These are phyloP conservation scores for Pangasius macronema DNA, from an alignment of 2,797 vertebrate genomes.

Conservation along the genomic window DNA sequence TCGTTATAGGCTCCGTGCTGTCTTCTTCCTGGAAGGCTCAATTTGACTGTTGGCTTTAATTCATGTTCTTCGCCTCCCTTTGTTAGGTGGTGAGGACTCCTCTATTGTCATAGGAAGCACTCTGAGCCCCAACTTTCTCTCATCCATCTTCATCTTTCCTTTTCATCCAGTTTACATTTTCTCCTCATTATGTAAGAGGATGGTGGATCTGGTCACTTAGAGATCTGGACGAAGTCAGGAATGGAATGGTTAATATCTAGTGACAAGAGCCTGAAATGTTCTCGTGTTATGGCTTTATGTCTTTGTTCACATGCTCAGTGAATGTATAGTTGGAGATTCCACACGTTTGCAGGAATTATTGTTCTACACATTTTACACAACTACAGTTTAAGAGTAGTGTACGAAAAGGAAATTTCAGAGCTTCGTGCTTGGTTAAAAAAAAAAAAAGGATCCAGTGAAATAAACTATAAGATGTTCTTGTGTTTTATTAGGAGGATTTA, in stretches of 20 bases:
- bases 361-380: background rate
- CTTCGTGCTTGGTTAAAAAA: background rate
- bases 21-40: conserved; percentile 50
- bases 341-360: background rate
- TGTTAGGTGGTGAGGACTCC: conserved; percentile 41
- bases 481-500: background rate
- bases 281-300: no score
- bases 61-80: conserved; percentile 46
- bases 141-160: conserved; percentile 19
- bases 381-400: background rate
- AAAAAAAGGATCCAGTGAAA: background rate
- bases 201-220: background rate
- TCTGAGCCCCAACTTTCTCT: conserved; percentile 40
- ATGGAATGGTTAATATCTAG: background rate
- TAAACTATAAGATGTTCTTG: background rate
- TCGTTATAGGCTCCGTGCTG: conserved; percentile 44
- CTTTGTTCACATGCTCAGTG: background rate
- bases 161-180: conserved; percentile 23
- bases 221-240: background rate
- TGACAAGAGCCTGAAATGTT: background rate
- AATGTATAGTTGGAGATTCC: background rate
- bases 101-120: conserved; percentile 36
- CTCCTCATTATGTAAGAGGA: conserved; percentile 29
- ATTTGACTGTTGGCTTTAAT: conserved; percentile 50
- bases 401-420: background rate